Evolutionary conservation across 2,797 vertebrate genomes (phyloP).

Genomic region (Kryptopterus vitreolus): DNA sequence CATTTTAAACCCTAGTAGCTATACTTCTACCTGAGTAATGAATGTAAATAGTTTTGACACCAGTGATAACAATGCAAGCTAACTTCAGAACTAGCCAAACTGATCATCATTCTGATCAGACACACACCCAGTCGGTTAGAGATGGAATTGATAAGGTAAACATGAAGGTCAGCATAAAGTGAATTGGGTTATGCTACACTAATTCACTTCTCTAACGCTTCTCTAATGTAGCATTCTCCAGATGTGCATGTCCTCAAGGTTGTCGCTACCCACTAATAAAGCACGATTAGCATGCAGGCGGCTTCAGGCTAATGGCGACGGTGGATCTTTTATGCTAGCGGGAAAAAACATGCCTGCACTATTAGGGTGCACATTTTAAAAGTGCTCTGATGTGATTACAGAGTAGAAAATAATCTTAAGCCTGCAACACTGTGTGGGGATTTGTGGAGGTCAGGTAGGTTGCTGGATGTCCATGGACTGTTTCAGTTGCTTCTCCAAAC

Average conservation of each 20-base stretch:
- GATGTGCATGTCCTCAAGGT: slow-evolving; percentile 55
- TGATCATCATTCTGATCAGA: slow-evolving; percentile 40
- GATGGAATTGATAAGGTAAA: slow-evolving; percentile 51
- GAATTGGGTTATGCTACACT: slow-evolving; percentile 44
- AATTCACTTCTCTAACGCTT: slow-evolving; percentile 31
- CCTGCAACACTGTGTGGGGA: background rate
- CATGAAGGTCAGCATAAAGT: slow-evolving; percentile 45
- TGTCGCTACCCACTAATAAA: slow-evolving; percentile 47
- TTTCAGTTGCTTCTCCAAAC: background rate
- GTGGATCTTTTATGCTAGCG: slow-evolving; percentile 48
- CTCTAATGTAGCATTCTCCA: slow-evolving; percentile 52
- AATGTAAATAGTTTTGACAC: no score
- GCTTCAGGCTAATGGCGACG: slow-evolving; percentile 51
- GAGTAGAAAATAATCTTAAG: slow-evolving; percentile 19
- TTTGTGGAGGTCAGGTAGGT: slow-evolving; percentile 1
- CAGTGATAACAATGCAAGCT: slow-evolving; percentile 13
- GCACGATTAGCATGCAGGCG: slow-evolving; percentile 52
- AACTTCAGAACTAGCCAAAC: background rate
- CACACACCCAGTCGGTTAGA: slow-evolving; percentile 30
- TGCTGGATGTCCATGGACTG: slow-evolving; percentile 9
- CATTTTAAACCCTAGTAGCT: no score
- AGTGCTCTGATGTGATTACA: slow-evolving; percentile 41
- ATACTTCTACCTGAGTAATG: no score
- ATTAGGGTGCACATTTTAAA: slow-evolving; percentile 56
- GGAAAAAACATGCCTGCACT: slow-evolving; percentile 54